Base-by-base conservation (phyloP, 92 coral and sea anemone genomes). In the Palythoa grandiflora region DNA sequence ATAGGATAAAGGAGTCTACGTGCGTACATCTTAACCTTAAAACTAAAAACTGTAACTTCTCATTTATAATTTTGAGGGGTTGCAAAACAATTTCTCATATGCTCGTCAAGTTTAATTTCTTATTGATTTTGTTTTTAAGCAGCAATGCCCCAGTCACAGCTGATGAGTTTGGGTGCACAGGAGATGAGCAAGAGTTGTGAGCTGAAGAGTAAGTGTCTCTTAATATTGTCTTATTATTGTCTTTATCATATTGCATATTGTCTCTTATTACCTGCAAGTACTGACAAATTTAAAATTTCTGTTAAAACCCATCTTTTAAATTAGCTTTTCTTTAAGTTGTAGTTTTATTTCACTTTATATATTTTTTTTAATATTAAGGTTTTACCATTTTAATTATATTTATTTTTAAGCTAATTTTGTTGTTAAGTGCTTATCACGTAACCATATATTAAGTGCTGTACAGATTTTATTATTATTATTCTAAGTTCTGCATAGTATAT, bases 101-200 rank as follows among this genome's bases (percentile, higher is more conserved):
- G 65, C 65, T 12, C 65, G 15, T 12, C 65, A 12, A 59, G 48
- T 44, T 44, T 44, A 44, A 66, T 20, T n/a, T 66, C 65, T 66
- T 66, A 13, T 66, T 16, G 72, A 66, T 66, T 66, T 66, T 66
- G 65, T 59, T 59, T 66, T n/a, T 20, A 66, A 16, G 72, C 72
- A 20, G 37, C 38, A 66, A 11, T 66, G 78, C 52, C 39, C 17
- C 54, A 73, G 55, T 73, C 20, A 20, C 55, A 36, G 52, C 54
- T 73, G 78, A 73, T 73, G 78, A 73, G 52, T 73, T 28, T 73
- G 78, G 78, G 52, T 73, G 78, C 52, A 73, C 78, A 11, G 53
- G 53, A 73, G 78, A 73, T 73, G 78, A 73, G 39, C 78, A 73
- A 44, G 78, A 73, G 78, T 73, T 44, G 50, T 35, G 53, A 44